Evolutionary conservation across 2,797 vertebrate genomes (phyloP).

Genomic region (Rhincodon typus): DNA sequence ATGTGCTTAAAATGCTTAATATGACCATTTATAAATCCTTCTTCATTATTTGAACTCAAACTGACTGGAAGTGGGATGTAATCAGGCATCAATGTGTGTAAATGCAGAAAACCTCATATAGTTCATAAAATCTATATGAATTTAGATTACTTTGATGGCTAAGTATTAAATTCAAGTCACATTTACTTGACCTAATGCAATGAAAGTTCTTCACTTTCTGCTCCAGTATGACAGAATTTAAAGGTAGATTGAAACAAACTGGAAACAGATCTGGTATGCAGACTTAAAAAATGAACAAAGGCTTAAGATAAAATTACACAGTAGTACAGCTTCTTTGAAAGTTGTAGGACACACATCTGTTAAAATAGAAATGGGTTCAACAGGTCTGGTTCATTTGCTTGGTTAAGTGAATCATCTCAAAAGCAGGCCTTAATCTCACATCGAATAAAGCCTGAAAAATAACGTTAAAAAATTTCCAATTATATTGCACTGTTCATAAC

Average conservation of each 20-base stretch:
- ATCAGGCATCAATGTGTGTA: not conserved
- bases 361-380: conserved; percentile 24
- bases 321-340: not conserved
- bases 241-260: not conserved
- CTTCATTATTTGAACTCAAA: not conserved
- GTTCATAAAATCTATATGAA: not conserved
- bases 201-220: not conserved
- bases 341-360: not conserved
- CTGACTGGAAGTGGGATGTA: not conserved
- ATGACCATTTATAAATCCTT: not conserved
- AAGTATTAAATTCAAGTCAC: not conserved
- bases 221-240: not conserved
- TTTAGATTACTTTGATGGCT: not conserved
- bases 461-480: not conserved
- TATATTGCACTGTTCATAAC: not conserved
- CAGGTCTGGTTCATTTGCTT: not conserved
- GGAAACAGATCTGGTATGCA: not conserved
- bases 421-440: not conserved
- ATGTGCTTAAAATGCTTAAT: not conserved
- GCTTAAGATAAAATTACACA: not conserved
- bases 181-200: not conserved
- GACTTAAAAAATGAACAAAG: not conserved
- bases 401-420: not conserved
- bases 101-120: not conserved
- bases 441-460: not conserved